phyloP scores from a whole-genome alignment of 2,888 invertebrate species.

The Steinernema carpocapsae region DNA sequence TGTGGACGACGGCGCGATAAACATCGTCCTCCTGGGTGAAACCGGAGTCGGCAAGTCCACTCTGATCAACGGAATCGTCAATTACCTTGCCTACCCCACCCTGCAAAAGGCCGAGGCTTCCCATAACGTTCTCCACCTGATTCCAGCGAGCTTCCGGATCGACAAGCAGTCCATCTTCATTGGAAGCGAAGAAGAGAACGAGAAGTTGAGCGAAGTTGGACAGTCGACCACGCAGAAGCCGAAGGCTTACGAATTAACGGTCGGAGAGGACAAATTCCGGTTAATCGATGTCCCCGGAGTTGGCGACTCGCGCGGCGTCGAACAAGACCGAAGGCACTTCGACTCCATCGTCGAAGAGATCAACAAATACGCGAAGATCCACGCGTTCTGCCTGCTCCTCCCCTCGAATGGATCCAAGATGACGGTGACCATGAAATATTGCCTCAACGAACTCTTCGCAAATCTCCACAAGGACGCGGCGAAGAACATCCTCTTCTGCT shows the following conservation, averaged over 20 bases:
- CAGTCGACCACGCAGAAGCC: conserved; percentile 31
- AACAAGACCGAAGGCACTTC: neutral
- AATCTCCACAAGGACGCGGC: conserved; percentile 51
- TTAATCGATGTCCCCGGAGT: conserved; percentile 31
- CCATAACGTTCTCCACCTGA: neutral
- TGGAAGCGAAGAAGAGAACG: neutral
- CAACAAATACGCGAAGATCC: conserved; percentile 38
- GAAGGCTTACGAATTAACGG: conserved; percentile 11
- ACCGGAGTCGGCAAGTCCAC: conserved; percentile 38
- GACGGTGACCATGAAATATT: conserved; percentile 49
- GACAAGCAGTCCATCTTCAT: neutral
- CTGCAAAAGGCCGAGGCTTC: conserved; percentile 32
- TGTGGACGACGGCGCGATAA: neutral
- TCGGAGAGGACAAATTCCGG: neutral
- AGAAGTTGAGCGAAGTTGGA: neutral
- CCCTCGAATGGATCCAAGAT: conserved; percentile 46
- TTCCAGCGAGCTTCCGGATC: neutral
- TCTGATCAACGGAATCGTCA: conserved; percentile 35
- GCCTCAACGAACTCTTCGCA: conserved; percentile 52
- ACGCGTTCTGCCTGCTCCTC: conserved; percentile 50
- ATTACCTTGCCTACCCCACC: conserved; percentile 31
- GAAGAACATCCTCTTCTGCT: conserved; percentile 55
- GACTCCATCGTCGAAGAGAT: neutral
- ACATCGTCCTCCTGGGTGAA: conserved; percentile 40
- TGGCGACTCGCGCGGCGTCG: conserved; percentile 19